Conservation (phyloP, 92 coral and sea anemone genomes). For the Heteractis magnifica region DNA sequence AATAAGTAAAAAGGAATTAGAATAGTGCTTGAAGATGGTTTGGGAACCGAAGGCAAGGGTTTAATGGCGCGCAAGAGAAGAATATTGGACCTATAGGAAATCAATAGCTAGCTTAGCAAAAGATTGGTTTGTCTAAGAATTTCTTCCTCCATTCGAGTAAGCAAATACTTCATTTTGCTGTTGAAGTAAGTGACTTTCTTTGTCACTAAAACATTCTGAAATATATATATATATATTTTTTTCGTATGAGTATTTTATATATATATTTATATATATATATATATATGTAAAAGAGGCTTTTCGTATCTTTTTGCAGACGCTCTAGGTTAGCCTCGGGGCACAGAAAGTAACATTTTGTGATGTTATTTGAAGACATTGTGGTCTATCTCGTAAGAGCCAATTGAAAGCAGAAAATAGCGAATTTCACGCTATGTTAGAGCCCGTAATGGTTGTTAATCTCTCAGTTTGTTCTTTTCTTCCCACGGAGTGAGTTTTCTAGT, state of each 20-base stretch:
- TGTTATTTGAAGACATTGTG: conserved; percentile 3
- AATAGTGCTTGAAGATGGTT: neutral
- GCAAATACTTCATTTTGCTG: neutral
- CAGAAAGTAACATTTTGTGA: neutral
- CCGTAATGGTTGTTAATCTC: neutral
- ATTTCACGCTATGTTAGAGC: neutral
- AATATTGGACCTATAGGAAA: neutral
- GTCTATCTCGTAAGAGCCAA: conserved; percentile 7
- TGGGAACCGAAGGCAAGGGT: neutral
- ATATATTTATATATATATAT: neutral
- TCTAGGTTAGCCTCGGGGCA: neutral
- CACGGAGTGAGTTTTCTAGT: neutral
- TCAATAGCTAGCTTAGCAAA: neutral
- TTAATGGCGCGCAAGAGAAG: too few relatives aligned
- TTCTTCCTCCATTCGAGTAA: neutral
- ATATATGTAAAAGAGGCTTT: neutral
- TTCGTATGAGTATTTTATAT: too few relatives aligned
- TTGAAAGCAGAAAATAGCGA: neutral
- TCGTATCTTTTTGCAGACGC: neutral
- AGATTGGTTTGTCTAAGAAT: neutral
- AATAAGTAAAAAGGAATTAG: neutral
- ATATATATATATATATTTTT: too few relatives aligned
- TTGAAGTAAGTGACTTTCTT: neutral
- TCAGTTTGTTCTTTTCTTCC: neutral
- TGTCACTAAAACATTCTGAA: neutral